Evolutionary conservation across 2,113 vertebrate species (phyloP).

Genomic region (Rhinogobius similis): DNA sequence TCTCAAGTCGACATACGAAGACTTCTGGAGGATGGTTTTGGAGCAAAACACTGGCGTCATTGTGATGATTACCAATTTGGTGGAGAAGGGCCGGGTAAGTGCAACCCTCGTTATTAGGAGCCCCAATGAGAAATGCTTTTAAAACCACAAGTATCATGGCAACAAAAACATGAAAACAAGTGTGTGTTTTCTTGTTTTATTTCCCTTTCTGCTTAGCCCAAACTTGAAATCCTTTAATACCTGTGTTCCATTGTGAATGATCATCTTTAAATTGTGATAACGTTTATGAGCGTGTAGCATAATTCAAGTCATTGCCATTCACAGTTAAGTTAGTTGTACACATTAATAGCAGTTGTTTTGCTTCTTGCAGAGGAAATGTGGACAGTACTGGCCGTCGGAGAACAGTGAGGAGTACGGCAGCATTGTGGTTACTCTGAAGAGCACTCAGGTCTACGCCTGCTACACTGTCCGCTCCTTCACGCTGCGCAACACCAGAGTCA

Average conservation of each 20-base stretch:
- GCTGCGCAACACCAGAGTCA: constrained; percentile 87
- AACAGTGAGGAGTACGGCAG: constrained; percentile 92
- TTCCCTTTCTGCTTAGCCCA: background rate
- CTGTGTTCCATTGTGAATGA: no score
- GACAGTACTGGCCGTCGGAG: constrained; percentile 94
- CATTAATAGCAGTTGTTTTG: background rate
- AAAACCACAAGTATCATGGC: background rate
- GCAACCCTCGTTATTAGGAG: background rate
- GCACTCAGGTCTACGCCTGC: constrained; percentile 89
- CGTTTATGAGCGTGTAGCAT: no score
- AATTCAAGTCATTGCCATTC: no score
- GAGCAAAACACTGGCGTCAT: constrained; percentile 93
- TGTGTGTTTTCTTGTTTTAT: background rate
- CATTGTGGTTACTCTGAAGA: constrained; percentile 89
- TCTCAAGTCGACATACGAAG: constrained; percentile 94
- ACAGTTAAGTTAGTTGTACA: no score
- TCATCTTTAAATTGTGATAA: no score
- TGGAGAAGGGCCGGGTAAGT: constrained; percentile 95
- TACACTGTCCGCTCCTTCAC: constrained; percentile 89
- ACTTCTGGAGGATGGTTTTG: constrained; percentile 98
- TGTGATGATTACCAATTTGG: constrained; percentile 96
- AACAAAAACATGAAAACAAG: background rate
- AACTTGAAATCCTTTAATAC: no score
- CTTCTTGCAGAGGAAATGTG: constrained; percentile 87
- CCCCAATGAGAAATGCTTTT: background rate